Conservation (phyloP, 2,888 invertebrate genomes). For the Portevinia maculata region DNA sequence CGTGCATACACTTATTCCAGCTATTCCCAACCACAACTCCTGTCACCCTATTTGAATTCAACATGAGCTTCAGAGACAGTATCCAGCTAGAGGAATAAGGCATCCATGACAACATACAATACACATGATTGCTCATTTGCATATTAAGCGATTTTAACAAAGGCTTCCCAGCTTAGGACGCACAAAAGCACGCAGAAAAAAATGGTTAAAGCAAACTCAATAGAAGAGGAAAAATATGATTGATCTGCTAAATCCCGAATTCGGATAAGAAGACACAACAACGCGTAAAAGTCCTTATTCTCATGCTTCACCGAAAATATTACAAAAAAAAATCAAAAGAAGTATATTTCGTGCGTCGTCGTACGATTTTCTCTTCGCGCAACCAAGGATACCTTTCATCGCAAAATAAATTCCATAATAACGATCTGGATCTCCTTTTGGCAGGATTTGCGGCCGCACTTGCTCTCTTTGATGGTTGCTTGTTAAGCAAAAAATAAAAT, state of each 20-base stretch:
- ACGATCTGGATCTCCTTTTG: constrained; percentile 68
- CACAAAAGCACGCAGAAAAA: constrained; percentile 38
- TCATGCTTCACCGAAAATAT: not conserved
- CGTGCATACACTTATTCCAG: too few relatives aligned
- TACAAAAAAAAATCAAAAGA: constrained; percentile 36
- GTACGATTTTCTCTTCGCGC: constrained; percentile 15
- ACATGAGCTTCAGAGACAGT: not conserved
- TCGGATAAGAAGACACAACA: constrained; percentile 70
- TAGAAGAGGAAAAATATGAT: constrained; percentile 66
- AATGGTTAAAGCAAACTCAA: constrained; percentile 20
- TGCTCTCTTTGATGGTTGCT: constrained; percentile 53
- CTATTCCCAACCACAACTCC: not conserved
- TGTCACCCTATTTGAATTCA: not conserved
- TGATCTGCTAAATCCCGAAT: constrained; percentile 70
- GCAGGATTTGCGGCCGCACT: constrained; percentile 62
- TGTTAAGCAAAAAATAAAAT: constrained; percentile 23
- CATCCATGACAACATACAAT: constrained; percentile 59
- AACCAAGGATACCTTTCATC: constrained; percentile 54
- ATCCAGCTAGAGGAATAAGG: constrained; percentile 25
- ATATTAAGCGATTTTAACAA: constrained; percentile 68
- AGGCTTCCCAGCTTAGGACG: constrained; percentile 58
- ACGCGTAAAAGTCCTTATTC: constrained; percentile 66
- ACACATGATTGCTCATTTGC: constrained; percentile 71
- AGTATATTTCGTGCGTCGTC: constrained; percentile 19
- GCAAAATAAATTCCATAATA: constrained; percentile 53